Evolutionary conservation across 2,888 invertebrate species (phyloP).

Genomic region (Leucoma salicis): DNA sequence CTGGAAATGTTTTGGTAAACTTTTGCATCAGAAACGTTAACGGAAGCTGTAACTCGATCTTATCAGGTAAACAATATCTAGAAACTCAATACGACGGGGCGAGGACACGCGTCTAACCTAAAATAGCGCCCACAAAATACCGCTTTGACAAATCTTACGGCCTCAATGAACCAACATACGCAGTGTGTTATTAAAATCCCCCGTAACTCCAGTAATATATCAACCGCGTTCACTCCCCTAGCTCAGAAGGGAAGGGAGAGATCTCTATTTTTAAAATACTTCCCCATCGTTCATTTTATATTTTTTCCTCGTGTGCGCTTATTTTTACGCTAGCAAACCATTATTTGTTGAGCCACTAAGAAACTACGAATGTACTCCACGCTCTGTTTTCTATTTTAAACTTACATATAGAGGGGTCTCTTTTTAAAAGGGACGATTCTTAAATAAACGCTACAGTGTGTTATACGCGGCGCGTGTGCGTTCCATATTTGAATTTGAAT

Average conservation of each 20-base stretch:
- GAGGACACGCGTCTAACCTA: conserved; percentile 67
- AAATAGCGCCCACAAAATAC: conserved; percentile 76
- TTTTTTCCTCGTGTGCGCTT: conserved; percentile 67
- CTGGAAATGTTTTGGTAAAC: no score
- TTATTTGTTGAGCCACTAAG: conserved; percentile 33
- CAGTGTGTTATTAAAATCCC: conserved; percentile 79
- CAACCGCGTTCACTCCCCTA: conserved; percentile 69
- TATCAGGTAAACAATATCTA: conserved; percentile 64
- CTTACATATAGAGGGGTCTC: conserved; percentile 18
- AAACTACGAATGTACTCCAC: conserved; percentile 2
- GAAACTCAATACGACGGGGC: conserved; percentile 57
- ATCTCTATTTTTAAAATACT: conserved; percentile 78
- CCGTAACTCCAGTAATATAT: conserved; percentile 77
- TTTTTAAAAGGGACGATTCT: conserved; percentile 54
- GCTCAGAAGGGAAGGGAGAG: conserved; percentile 69
- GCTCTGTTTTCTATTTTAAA: neutral
- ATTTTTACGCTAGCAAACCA: conserved; percentile 65
- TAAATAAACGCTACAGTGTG: conserved; percentile 66
- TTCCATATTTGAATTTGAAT: conserved; percentile 71
- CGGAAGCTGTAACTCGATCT: conserved; percentile 57
- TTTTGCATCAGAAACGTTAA: neutral
- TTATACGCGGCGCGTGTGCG: conserved; percentile 66
- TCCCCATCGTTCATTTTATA: conserved; percentile 76
- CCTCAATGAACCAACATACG: conserved; percentile 77
- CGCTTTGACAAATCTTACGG: conserved; percentile 81